Evolutionary conservation across 2,113 vertebrate species (phyloP).

Genomic region (Trogon surrucura): DNA sequence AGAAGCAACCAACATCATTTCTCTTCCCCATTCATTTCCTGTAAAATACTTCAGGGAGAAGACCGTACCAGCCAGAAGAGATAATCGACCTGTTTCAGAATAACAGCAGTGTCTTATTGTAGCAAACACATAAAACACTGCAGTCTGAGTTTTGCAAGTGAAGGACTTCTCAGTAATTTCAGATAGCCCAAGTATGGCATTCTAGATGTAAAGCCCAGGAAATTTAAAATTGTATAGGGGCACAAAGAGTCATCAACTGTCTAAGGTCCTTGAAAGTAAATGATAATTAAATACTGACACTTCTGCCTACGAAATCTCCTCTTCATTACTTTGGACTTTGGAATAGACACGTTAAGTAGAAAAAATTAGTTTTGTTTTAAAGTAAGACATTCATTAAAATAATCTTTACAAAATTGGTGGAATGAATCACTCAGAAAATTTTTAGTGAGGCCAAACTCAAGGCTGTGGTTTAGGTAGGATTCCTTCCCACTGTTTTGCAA

Average conservation of each 20-base stretch:
- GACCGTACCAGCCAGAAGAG: background rate
- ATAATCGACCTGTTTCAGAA: background rate
- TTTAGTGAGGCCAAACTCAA: background rate
- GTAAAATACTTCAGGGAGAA: background rate
- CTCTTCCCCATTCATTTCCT: background rate
- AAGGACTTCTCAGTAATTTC: background rate
- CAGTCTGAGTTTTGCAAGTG: background rate
- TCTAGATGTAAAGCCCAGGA: background rate
- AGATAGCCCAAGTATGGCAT: background rate
- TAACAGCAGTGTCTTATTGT: background rate
- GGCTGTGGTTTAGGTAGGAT: background rate
- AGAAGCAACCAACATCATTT: background rate
- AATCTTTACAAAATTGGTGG: background rate
- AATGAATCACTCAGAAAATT: background rate
- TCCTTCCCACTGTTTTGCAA: background rate
- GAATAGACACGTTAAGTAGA: background rate
- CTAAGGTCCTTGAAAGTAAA: background rate
- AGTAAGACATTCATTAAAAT: background rate
- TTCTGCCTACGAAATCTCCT: background rate
- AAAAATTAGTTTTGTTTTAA: background rate
- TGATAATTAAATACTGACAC: background rate
- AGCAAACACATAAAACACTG: background rate
- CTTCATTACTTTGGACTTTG: background rate
- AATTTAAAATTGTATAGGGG: background rate
- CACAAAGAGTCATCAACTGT: background rate